These are phyloP conservation scores for Drosophila fulvimacula DNA, from an alignment of 2,888 invertebrate genomes.

Conservation along the genomic window DNA sequence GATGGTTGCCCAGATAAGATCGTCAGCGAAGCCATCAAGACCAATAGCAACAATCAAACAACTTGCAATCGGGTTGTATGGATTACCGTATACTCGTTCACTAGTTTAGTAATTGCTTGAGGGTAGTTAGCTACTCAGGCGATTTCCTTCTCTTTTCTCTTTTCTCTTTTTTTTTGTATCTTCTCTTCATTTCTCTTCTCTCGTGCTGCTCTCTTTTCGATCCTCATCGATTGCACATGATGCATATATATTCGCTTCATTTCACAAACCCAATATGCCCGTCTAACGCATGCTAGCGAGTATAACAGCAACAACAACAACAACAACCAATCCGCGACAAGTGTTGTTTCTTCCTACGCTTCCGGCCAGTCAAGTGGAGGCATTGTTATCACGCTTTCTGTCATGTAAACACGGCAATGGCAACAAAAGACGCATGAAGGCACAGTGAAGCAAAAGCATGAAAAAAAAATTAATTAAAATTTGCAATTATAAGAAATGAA, in stretches of 20 bases:
- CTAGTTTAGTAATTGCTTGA: too few species aligned
- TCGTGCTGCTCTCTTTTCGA: neutral
- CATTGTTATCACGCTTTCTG: conserved; percentile 32
- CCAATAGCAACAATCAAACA: neutral
- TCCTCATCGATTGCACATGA: neutral
- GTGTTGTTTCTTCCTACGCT: conserved; percentile 50
- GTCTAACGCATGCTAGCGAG: neutral
- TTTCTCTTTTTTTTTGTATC: neutral
- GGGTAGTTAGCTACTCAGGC: too few species aligned
- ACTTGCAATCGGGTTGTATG: neutral
- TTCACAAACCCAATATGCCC: neutral
- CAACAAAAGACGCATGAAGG: conserved; percentile 9
- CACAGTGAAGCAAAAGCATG: conserved; percentile 24
- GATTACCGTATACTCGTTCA: neutral
- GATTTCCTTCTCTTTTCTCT: too few species aligned
- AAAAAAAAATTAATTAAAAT: neutral
- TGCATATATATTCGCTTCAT: neutral
- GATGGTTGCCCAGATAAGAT: conserved; percentile 40
- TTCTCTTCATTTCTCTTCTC: neutral
- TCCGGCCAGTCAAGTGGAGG: conserved; percentile 41
- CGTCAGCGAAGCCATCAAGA: conserved; percentile 15
- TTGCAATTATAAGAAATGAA: neutral
- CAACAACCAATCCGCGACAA: conserved; percentile 3
- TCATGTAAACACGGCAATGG: conserved; percentile 34
- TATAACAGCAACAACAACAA: neutral